phyloP scores from a whole-genome alignment of 2,888 invertebrate species.

The Leptinotarsa peninsularis region DNA sequence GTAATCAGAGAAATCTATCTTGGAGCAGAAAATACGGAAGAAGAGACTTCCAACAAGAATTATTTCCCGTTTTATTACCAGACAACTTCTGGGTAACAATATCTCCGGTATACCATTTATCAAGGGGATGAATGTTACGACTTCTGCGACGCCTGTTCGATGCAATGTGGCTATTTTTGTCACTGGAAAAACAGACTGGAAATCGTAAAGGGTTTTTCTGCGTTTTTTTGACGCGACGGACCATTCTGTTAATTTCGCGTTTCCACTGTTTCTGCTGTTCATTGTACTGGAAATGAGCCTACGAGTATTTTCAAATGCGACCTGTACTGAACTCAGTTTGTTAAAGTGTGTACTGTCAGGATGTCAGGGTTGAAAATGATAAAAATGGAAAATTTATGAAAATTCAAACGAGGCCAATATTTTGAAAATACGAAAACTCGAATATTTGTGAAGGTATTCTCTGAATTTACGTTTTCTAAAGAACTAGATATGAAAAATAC shows the following conservation, averaged over 20 bases:
- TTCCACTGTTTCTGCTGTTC: neutral
- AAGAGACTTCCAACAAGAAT: neutral
- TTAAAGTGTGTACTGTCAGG: too few species aligned
- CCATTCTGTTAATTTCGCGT: neutral
- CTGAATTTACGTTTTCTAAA: too few species aligned
- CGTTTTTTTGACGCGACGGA: neutral
- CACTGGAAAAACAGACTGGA: conserved; percentile 7
- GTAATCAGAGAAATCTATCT: neutral
- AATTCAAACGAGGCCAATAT: too few species aligned
- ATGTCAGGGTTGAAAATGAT: too few species aligned
- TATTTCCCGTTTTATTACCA: conserved; percentile 15
- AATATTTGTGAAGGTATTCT: too few species aligned
- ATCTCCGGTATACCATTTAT: conserved; percentile 9
- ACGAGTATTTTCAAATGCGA: neutral
- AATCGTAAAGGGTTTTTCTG: neutral
- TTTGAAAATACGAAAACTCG: too few species aligned
- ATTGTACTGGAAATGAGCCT: neutral
- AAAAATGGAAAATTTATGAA: too few species aligned
- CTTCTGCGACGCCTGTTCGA: neutral
- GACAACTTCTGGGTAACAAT: conserved; percentile 6
- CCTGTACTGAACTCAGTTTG: too few species aligned
- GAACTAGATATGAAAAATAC: too few species aligned
- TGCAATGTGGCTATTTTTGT: conserved; percentile 13
- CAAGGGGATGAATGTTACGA: conserved; percentile 11
- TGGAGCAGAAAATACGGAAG: neutral